Evolutionary conservation across 2,113 vertebrate species (phyloP).

Genomic region (pig (Sus scrofa)): T2T-Sscrofa CM000826.6:40422501-40423000

Average conservation of each 20-base stretch:
- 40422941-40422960: neutral
- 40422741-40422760: neutral
- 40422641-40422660: constrained; percentile 17
- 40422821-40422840: neutral
- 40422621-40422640: constrained; percentile 53
- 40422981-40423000: neutral
- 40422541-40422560: no score
- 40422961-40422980: neutral
- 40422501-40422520: no score
- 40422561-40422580: constrained; percentile 4
- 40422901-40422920: neutral
- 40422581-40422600: constrained; percentile 61
- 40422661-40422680: neutral
- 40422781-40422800: neutral
- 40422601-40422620: constrained; percentile 35
- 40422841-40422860: neutral
- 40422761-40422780: neutral
- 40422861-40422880: neutral
- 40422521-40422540: no score
- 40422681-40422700: neutral
- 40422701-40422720: neutral
- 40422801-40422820: constrained; percentile 13
- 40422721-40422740: neutral
- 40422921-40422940: neutral
- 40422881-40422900: neutral